phyloP scores from a whole-genome alignment of 1,140 invertebrate genomes.

The Platyura marginata region DNA sequence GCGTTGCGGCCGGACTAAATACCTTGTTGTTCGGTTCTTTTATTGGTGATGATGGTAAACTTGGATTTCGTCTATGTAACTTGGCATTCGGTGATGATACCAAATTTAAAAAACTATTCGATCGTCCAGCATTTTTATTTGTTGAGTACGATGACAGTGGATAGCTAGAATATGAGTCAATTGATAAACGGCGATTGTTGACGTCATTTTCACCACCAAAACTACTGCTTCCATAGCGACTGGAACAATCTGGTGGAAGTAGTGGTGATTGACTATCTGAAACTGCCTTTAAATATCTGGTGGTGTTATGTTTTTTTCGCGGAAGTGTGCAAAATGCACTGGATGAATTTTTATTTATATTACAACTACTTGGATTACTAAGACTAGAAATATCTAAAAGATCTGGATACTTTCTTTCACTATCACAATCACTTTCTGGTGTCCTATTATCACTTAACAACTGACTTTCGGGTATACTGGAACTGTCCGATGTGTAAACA shows the following conservation, averaged over 20 bases:
- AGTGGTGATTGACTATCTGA: conserved; percentile 49
- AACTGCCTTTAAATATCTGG: conserved; percentile 28
- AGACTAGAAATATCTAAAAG: conserved; percentile 35
- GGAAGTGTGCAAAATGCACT: conserved; percentile 40
- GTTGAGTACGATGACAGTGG: conserved; percentile 1
- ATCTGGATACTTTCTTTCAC: conserved; percentile 44
- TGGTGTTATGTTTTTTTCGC: conserved; percentile 25
- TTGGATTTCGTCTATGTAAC: conserved; percentile 8
- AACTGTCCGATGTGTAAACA: background rate
- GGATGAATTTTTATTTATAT: conserved; percentile 13
- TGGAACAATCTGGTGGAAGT: conserved; percentile 24
- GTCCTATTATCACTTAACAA: conserved; percentile 12
- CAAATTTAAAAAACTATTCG: conserved; percentile 21
- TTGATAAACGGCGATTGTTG: conserved; percentile 6
- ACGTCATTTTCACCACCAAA: conserved; percentile 14
- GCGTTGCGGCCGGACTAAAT: conserved; percentile 19
- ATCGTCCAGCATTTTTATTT: conserved; percentile 15
- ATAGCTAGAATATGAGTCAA: conserved; percentile 12
- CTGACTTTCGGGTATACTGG: background rate
- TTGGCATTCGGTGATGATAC: conserved; percentile 8
- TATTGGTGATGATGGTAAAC: conserved; percentile 18
- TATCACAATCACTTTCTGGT: conserved; percentile 35
- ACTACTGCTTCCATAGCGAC: conserved; percentile 23
- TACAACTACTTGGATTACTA: background rate
- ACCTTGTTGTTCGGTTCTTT: conserved; percentile 12